phyloP scores from a whole-genome alignment of 2,888 invertebrate genomes.

The Papilio protenor region DNA sequence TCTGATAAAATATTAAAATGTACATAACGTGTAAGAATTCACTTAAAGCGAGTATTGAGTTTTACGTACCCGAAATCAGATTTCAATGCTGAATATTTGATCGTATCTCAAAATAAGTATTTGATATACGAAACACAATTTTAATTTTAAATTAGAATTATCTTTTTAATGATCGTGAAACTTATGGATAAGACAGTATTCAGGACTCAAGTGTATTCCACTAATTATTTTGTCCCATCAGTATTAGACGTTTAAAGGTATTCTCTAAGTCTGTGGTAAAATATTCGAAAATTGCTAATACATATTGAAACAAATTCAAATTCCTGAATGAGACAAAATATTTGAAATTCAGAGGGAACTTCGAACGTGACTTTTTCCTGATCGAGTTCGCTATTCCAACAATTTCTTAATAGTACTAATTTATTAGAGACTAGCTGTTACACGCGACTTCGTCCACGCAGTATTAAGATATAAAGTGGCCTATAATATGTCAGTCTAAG shows the following conservation, averaged over 20 bases:
- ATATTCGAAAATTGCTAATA: no score
- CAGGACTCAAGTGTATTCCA: no score
- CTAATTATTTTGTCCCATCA: no score
- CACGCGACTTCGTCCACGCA: no score
- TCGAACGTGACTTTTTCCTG: not conserved
- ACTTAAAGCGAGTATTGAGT: constrained; percentile 7
- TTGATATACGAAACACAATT: constrained; percentile 3
- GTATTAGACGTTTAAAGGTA: no score
- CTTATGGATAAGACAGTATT: no score
- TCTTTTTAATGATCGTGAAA: no score
- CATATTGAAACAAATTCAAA: no score
- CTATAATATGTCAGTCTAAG: no score
- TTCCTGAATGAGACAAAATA: not conserved
- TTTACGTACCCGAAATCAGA: not conserved
- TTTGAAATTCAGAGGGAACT: not conserved
- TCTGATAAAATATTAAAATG: constrained; percentile 35
- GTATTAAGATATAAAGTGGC: no score
- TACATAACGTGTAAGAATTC: constrained; percentile 14
- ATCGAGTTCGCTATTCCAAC: constrained; percentile 44
- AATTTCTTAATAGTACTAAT: not conserved
- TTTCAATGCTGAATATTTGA: constrained; percentile 20
- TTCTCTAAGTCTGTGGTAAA: no score
- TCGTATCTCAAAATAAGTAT: not conserved
- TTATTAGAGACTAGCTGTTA: not conserved
- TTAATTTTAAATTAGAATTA: not conserved